These are phyloP conservation scores for pig (Sus scrofa) DNA, from an alignment of 2,113 vertebrate species.

Conservation along the genomic window DNA sequence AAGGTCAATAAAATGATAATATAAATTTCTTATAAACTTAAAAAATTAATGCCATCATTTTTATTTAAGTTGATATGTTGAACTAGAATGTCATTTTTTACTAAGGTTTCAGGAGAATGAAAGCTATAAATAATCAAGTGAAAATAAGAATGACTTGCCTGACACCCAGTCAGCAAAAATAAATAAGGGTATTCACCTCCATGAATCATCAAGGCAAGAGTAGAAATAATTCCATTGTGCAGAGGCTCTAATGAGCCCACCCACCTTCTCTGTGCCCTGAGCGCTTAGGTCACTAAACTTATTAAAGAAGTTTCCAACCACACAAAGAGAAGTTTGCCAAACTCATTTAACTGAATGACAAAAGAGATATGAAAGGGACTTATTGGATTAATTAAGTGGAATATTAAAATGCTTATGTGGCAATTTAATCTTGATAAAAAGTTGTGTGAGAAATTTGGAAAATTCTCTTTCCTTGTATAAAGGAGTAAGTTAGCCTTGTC, in stretches of 20 bases:
- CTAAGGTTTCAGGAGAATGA: constrained; percentile 9
- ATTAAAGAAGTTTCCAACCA: not conserved
- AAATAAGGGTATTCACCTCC: not conserved
- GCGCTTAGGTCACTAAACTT: constrained; percentile 10
- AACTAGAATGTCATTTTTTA: constrained; percentile 49
- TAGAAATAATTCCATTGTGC: not conserved
- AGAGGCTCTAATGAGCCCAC: not conserved
- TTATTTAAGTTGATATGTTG: not conserved
- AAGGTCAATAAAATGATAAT: constrained; percentile 18
- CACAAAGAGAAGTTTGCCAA: not conserved
- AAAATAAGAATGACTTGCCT: constrained; percentile 5
- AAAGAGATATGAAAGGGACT: not conserved
- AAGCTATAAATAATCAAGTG: constrained; percentile 45
- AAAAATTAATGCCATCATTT: constrained; percentile 18
- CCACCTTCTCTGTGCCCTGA: not conserved
- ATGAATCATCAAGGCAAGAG: not conserved
- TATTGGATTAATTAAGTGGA: not conserved
- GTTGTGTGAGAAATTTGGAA: not conserved
- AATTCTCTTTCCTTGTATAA: constrained; percentile 14
- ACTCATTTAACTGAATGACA: not conserved
- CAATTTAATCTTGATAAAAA: constrained; percentile 28
- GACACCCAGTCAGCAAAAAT: constrained; percentile 32
- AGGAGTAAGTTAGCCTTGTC: not conserved
- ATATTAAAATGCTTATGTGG: not conserved
- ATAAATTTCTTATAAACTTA: constrained; percentile 48